These are phyloP conservation scores for Acrobasis suavella DNA, from an alignment of 2,888 invertebrate species.

Conservation along the genomic window DNA sequence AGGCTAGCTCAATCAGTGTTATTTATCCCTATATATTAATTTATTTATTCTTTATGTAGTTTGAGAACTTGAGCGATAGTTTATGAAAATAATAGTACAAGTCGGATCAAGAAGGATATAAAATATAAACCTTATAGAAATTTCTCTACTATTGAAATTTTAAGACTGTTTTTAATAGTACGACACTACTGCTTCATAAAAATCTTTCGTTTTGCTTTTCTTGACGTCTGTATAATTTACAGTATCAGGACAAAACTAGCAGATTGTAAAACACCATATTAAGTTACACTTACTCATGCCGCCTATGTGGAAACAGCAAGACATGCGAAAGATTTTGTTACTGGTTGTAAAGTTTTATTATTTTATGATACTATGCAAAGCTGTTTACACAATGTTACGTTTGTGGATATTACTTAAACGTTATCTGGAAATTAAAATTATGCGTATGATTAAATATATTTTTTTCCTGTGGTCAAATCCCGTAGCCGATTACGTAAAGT, in stretches of 20 bases:
- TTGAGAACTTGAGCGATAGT: too few species aligned
- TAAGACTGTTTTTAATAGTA: too few species aligned
- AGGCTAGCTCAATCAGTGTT: too few species aligned
- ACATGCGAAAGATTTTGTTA: slow-evolving; percentile 52
- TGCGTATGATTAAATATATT: too few species aligned
- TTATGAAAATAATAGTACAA: too few species aligned
- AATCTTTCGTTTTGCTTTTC: not conserved
- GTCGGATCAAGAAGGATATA: too few species aligned
- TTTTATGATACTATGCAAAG: slow-evolving; percentile 56
- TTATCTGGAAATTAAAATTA: not conserved
- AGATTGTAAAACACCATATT: slow-evolving; percentile 28
- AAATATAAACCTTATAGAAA: too few species aligned
- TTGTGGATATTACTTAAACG: not conserved
- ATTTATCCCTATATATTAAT: too few species aligned
- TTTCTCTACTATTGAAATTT: too few species aligned
- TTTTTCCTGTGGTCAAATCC: too few species aligned
- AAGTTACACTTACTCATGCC: slow-evolving; percentile 33
- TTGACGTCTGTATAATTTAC: not conserved
- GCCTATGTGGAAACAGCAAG: slow-evolving; percentile 31
- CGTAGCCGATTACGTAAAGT: too few species aligned
- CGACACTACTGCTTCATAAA: not conserved
- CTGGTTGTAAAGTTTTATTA: slow-evolving; percentile 67
- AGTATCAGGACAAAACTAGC: slow-evolving; percentile 1
- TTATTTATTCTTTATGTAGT: too few species aligned
- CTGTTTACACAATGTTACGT: slow-evolving; percentile 9